A percentile compares a stretch with the other conserved stretches of the same genome.
phyloP scores from a whole-genome alignment of 2,113 vertebrate species.

The Mustela lutreola region DNA sequence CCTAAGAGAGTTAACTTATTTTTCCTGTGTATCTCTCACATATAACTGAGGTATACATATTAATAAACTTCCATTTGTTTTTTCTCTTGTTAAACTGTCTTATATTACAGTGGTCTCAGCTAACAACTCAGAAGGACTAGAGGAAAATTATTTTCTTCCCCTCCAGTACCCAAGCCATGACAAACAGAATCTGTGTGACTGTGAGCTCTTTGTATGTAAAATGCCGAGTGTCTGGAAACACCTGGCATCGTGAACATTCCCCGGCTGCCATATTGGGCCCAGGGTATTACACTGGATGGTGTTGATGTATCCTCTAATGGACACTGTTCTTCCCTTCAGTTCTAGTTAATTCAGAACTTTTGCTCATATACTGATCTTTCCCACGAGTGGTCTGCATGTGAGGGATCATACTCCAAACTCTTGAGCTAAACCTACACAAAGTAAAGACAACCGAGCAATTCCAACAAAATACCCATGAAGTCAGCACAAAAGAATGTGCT shows the following conservation, averaged over 20 bases:
- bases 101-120: background rate
- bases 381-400: background rate
- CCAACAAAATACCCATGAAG: background rate
- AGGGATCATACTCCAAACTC: background rate
- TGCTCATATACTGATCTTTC: conserved; percentile 26
- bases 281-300: background rate
- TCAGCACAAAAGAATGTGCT: background rate
- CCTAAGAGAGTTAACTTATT: background rate
- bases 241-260: background rate
- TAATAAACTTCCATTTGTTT: background rate
- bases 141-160: background rate
- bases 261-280: background rate
- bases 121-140: background rate
- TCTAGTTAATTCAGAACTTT: conserved; percentile 47
- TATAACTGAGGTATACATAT: background rate
- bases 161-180: background rate
- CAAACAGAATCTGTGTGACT: background rate
- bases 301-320: background rate
- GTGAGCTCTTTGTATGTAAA: background rate
- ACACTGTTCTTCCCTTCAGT: conserved; percentile 31
- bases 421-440: background rate
- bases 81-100: background rate
- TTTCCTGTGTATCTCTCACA: background rate
- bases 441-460: conserved; percentile 28
- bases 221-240: background rate